Conservation (phyloP, 2,113 vertebrate species). For the Mesoclemmys tuberculata region DNA sequence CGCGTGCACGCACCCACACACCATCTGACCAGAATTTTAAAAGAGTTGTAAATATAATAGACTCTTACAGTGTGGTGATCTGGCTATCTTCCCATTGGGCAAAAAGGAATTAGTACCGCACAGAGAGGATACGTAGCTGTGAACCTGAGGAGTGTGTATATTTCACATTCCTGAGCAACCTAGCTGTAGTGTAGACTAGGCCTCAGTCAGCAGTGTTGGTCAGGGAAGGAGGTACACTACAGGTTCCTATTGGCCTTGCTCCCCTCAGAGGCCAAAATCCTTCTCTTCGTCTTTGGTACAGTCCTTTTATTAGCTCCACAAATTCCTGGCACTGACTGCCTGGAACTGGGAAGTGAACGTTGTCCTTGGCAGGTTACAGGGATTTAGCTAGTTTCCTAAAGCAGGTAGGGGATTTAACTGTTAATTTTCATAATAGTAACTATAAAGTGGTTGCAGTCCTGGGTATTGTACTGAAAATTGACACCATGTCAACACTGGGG, state of each 20-base stretch:
- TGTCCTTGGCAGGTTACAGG: background rate
- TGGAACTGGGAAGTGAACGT: background rate
- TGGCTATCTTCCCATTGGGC: background rate
- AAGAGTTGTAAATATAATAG: background rate
- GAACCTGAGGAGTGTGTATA: background rate
- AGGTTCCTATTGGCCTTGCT: background rate
- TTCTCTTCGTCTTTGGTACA: background rate
- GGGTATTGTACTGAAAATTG: fast-evolving
- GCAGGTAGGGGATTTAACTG: background rate
- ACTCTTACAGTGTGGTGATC: background rate
- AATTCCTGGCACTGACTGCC: background rate
- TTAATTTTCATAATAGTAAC: background rate
- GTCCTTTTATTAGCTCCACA: background rate
- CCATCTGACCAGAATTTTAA: background rate
- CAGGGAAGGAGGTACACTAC: background rate
- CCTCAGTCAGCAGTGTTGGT: background rate
- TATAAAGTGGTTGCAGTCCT: background rate
- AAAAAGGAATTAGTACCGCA: background rate
- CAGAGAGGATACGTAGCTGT: background rate
- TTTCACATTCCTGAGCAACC: too few relatives aligned
- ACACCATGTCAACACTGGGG: background rate
- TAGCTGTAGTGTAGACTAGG: background rate
- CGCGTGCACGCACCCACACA: too few relatives aligned
- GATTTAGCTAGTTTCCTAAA: background rate
- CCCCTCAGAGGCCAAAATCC: background rate